Percentiles rank a stretch among this genome's conserved stretches.
Conservation (phyloP, 2,113 vertebrate genomes). For the Pseudolaguvia tuberculata region DNA sequence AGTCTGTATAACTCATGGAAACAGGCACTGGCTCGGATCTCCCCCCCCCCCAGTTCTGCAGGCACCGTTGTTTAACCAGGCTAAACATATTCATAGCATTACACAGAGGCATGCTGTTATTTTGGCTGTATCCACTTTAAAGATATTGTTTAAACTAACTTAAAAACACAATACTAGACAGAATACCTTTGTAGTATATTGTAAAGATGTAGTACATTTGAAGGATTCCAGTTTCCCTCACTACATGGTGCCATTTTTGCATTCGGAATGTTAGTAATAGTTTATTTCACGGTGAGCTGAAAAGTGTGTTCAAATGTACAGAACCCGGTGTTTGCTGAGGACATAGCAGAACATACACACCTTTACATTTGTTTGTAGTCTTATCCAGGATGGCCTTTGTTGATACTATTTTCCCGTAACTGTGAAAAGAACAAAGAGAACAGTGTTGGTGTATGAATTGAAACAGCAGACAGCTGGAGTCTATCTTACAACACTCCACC, state of each 20-base stretch:
- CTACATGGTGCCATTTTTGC: not conserved
- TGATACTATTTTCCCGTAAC: slow-evolving; percentile 98
- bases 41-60: no score
- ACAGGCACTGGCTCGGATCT: not conserved
- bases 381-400: slow-evolving; percentile 99
- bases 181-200: not conserved
- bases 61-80: not conserved
- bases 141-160: not conserved
- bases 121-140: not conserved
- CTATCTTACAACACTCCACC: slow-evolving; percentile 52
- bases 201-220: not conserved
- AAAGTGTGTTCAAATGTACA: not conserved
- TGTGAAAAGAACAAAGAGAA: slow-evolving; percentile 62
- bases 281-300: not conserved
- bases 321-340: not conserved
- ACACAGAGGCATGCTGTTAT: not conserved
- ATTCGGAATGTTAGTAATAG: not conserved
- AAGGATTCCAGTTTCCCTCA: no score
- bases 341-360: slow-evolving; percentile 61
- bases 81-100: slow-evolving; percentile 28
- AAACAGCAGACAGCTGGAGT: slow-evolving; percentile 54
- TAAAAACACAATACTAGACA: not conserved
- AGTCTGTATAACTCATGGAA: slow-evolving; percentile 34
- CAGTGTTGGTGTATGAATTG: slow-evolving; percentile 52
- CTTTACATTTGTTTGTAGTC: slow-evolving; percentile 99